phyloP scores from a whole-genome alignment of 2,113 vertebrate species.

The Oryzias melastigma region DNA sequence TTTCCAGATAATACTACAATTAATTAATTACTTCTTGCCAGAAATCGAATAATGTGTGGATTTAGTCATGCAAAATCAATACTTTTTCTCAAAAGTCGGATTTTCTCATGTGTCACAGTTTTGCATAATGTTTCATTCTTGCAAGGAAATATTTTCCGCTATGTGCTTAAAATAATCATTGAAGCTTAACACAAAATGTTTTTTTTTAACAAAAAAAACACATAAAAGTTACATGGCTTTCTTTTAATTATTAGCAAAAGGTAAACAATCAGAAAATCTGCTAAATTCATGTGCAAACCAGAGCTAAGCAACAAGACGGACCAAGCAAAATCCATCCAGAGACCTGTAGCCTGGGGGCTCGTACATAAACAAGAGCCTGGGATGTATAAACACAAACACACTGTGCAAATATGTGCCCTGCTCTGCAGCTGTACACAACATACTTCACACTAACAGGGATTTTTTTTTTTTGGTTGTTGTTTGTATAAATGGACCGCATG shows the following conservation, averaged over 20 bases:
- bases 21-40: background rate
- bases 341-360: constrained; percentile 21
- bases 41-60: background rate
- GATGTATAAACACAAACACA: constrained; percentile 27
- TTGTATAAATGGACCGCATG: too few species aligned
- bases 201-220: too few species aligned
- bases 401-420: constrained; percentile 18
- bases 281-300: constrained; percentile 26
- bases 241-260: constrained; percentile 8
- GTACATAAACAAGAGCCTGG: constrained; percentile 27
- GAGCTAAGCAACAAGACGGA: constrained; percentile 17
- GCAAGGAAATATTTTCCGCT: too few species aligned
- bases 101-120: too few species aligned
- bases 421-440: background rate
- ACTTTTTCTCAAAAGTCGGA: too few species aligned
- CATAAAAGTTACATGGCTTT: too few species aligned
- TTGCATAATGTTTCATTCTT: too few species aligned
- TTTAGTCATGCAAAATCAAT: too few species aligned
- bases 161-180: too few species aligned
- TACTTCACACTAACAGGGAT: background rate
- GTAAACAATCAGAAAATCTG: constrained; percentile 42
- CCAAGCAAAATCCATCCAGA: constrained; percentile 9
- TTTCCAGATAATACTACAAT: background rate
- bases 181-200: too few species aligned
- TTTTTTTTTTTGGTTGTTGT: background rate